Evolutionary conservation across 2,113 vertebrate genomes (phyloP), one percentile per base, ranked within the genome.

Genomic region (Pelodiscus sinensis): DNA sequence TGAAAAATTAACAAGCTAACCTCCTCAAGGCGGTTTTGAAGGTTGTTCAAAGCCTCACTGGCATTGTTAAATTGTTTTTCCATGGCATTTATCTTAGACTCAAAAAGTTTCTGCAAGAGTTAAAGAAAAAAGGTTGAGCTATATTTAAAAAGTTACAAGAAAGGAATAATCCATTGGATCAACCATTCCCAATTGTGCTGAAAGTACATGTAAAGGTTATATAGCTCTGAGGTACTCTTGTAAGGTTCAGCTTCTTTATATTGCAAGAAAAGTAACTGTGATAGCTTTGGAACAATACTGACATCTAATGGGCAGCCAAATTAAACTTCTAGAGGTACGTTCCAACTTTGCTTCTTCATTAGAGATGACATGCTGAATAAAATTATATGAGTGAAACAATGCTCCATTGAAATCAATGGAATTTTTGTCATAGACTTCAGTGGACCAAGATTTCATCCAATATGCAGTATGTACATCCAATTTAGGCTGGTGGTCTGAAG

Each of bases 1-100:
- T 93, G 92, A 95, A 94, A 90, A 96, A 95, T 96, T 94, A 96
- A 92, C 92, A 89, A 80, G 12, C 85, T 93, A 85, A 95, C 95
- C 77, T 96, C 82, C 50, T 95, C 94, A 88, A 95, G 96, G 94
- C 0, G 0, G 22, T 94, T 94, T 77, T 92, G 94, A 96, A 97
- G 95, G 97, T 92, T 96, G 82, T 90, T 97, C 88, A 92, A 65
- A 92, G 93, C 81, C 50, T 54, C 5, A 3, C 85, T 96, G 88
- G 88, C 85, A 58, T 88, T 97, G 94, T 82, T 95, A 87, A 97
- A 95, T 92, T 51, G 38, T 89, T 95, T 92, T 95, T 91, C 58
- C 80, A 31, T 84, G 84, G 78, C 87, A 78, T 93, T 93, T 35
- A 2, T 82, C 88, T 92, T 93, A 29, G 75, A 90, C n/a, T 55